Conservation (phyloP, 2,113 vertebrate species). For the Geococcyx californianus region DNA sequence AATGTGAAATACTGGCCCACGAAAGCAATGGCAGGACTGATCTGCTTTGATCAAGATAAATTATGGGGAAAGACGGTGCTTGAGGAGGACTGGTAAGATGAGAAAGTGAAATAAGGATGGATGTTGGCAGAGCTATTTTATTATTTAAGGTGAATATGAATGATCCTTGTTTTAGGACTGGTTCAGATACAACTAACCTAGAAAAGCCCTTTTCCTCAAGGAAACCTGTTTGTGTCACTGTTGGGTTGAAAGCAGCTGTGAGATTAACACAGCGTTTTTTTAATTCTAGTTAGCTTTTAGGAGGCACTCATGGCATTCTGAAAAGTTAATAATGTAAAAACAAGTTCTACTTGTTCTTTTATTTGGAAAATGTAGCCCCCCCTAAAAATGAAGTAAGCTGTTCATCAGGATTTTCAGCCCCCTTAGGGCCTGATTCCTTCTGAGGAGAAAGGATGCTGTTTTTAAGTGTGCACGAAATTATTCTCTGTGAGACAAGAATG, state of each 20-base stretch:
- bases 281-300: not conserved
- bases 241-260: not conserved
- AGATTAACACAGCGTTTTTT: not conserved
- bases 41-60: not conserved
- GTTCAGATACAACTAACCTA: not conserved
- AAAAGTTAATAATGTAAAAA: not conserved
- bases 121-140: not conserved
- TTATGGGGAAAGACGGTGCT: not conserved
- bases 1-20: not conserved
- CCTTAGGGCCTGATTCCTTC: not conserved
- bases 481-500: accelerated
- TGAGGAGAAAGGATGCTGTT: not conserved
- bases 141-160: not conserved
- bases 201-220: not conserved
- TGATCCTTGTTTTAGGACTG: not conserved
- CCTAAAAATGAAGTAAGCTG: not conserved
- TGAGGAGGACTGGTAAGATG: accelerated
- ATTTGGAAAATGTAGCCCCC: not conserved
- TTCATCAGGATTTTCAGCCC: not conserved
- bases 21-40: not conserved
- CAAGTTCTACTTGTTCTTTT: not conserved
- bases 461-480: not conserved
- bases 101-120: not conserved
- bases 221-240: not conserved
- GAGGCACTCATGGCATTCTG: not conserved